Conservation (phyloP, 2,113 vertebrate species). For the Saimiri boliviensis region DNA sequence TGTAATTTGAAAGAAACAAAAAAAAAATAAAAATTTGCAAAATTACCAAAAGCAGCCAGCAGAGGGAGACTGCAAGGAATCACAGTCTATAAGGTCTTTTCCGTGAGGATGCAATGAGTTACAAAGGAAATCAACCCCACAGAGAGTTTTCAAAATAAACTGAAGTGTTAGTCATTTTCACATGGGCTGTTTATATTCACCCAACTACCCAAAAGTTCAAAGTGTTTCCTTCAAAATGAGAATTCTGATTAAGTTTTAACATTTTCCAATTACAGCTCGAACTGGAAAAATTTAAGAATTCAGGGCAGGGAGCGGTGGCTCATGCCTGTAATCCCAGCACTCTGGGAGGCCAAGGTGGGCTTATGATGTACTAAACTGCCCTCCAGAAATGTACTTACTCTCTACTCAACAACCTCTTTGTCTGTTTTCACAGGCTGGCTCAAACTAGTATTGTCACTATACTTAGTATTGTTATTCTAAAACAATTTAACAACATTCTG, state of each 20-base stretch:
- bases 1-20: not conserved
- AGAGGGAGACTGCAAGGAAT: slow-evolving; percentile 71
- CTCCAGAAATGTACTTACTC: slow-evolving; percentile 41
- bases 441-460: not conserved
- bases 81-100: not conserved
- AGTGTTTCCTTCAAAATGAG: slow-evolving; percentile 29
- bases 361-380: not conserved
- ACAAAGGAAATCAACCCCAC: slow-evolving; percentile 17
- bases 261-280: slow-evolving; percentile 46
- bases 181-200: not conserved
- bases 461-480: slow-evolving; percentile 13
- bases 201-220: not conserved
- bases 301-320: not conserved
- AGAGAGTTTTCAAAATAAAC: not conserved
- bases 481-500: not conserved
- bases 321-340: too few relatives aligned
- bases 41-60: slow-evolving; percentile 69
- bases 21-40: not conserved
- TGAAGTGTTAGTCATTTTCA: not conserved
- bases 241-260: slow-evolving; percentile 6
- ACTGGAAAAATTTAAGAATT: slow-evolving; percentile 21
- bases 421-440: not conserved
- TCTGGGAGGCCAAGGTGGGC: too few relatives aligned
- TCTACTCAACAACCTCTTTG: not conserved
- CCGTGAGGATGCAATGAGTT: not conserved